A percentile compares a stretch with the other conserved stretches of the same genome.
phyloP scores from a whole-genome alignment of 2,888 invertebrate genomes.

The Eupithecia subfuscata region DNA sequence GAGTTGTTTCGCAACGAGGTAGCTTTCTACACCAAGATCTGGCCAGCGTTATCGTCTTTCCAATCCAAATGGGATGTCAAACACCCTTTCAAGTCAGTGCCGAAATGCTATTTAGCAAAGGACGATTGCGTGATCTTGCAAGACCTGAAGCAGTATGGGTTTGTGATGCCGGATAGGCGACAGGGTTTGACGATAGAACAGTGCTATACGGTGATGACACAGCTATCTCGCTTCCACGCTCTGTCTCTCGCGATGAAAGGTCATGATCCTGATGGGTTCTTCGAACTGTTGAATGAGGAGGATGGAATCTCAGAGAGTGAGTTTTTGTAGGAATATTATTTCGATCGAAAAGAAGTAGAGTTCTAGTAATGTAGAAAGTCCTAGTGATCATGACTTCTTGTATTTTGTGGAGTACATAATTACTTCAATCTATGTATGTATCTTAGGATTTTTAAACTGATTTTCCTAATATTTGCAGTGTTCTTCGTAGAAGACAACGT shows the following conservation, averaged over 20 bases:
- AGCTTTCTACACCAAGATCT: conserved; percentile 88
- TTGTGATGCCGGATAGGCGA: conserved; percentile 86
- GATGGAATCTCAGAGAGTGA: conserved; percentile 77
- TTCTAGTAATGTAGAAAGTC: too few species aligned
- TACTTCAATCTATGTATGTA: not conserved
- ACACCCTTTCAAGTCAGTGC: conserved; percentile 82
- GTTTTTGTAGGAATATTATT: not conserved
- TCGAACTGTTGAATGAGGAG: conserved; percentile 75
- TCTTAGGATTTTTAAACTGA: not conserved
- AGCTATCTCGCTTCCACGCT: conserved; percentile 86
- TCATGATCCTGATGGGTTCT: conserved; percentile 82
- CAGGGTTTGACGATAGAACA: conserved; percentile 85
- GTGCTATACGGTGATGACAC: conserved; percentile 83
- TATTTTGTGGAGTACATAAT: too few species aligned
- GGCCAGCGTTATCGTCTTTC: conserved; percentile 86
- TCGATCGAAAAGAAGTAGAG: too few species aligned
- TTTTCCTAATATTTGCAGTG: conserved; percentile 61
- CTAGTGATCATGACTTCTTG: too few species aligned
- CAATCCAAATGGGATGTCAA: conserved; percentile 77
- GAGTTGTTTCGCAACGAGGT: conserved; percentile 89
- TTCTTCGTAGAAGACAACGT: conserved; percentile 87
- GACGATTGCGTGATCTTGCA: conserved; percentile 84
- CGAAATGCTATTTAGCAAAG: conserved; percentile 85
- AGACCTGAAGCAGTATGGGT: conserved; percentile 85
- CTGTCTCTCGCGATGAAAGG: conserved; percentile 86